Conservation (phyloP, 2,113 vertebrate species). For the Clarias gariepinus region DNA sequence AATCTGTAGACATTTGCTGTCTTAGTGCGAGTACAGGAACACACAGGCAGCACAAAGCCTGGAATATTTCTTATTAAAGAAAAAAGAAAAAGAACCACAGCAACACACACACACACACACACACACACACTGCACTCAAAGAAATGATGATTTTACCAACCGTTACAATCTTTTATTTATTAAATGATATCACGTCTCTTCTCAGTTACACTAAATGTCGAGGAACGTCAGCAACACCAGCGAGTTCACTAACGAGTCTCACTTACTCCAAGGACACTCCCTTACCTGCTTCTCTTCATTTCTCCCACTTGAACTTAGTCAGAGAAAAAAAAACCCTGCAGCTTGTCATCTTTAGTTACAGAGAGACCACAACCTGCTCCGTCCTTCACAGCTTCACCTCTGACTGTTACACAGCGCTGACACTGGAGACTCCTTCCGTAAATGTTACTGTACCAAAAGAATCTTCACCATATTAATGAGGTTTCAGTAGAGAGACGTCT, state of each 20-base stretch:
- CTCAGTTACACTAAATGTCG: background rate
- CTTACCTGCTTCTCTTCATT: background rate
- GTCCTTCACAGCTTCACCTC: background rate
- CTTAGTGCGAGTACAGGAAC: conserved; percentile 22
- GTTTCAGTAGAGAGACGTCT: too few relatives aligned
- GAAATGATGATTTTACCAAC: too few relatives aligned
- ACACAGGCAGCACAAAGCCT: conserved; percentile 17
- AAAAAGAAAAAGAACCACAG: too few relatives aligned
- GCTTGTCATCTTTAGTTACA: too few relatives aligned
- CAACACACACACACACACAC: background rate
- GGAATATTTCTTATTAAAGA: background rate
- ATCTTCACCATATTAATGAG: too few relatives aligned
- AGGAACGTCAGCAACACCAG: background rate
- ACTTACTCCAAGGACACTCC: background rate
- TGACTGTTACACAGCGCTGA: too few relatives aligned
- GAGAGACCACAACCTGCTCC: background rate
- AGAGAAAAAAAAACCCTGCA: background rate
- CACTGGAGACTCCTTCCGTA: too few relatives aligned
- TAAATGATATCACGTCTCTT: background rate
- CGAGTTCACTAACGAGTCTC: background rate
- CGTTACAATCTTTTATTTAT: background rate
- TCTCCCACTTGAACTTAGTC: background rate
- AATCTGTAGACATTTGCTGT: conserved; percentile 36
- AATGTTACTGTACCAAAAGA: too few relatives aligned
- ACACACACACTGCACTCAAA: background rate